Evolutionary conservation across 2,113 vertebrate species (phyloP).

Genomic region (Tetrax tetrax): DNA sequence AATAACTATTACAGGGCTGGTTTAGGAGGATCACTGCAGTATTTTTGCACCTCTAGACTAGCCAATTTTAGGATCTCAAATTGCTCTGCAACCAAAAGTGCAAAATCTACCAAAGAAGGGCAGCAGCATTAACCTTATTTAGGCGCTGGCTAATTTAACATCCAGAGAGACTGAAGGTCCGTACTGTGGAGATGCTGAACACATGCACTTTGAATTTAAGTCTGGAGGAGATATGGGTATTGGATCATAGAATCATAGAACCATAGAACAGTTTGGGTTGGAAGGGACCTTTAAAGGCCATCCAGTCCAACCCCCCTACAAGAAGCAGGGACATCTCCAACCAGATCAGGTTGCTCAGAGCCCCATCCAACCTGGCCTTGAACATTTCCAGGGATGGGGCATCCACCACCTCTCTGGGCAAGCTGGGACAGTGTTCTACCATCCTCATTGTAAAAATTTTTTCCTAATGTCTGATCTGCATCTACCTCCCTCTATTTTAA

Average conservation of each 20-base stretch:
- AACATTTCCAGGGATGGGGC: too few species aligned
- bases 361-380: too few species aligned
- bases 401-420: too few species aligned
- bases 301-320: too few species aligned
- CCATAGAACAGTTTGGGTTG: too few species aligned
- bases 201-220: neutral
- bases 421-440: too few species aligned
- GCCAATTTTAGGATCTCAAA: neutral
- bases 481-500: too few species aligned
- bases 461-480: too few species aligned
- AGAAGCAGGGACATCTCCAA: too few species aligned
- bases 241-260: neutral
- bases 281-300: too few species aligned
- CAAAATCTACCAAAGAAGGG: neutral
- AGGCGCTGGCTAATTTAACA: neutral
- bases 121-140: constrained; percentile 15
- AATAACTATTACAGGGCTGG: neutral
- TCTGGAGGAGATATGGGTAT: neutral
- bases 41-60: neutral
- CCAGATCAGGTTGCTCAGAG: too few species aligned
- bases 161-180: neutral
- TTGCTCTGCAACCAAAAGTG: neutral
- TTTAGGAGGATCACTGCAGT: neutral
- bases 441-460: too few species aligned
- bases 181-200: neutral